Evolutionary conservation across 1,140 invertebrate genomes (phyloP).

Genomic region (Metaphire vulgaris): DNA sequence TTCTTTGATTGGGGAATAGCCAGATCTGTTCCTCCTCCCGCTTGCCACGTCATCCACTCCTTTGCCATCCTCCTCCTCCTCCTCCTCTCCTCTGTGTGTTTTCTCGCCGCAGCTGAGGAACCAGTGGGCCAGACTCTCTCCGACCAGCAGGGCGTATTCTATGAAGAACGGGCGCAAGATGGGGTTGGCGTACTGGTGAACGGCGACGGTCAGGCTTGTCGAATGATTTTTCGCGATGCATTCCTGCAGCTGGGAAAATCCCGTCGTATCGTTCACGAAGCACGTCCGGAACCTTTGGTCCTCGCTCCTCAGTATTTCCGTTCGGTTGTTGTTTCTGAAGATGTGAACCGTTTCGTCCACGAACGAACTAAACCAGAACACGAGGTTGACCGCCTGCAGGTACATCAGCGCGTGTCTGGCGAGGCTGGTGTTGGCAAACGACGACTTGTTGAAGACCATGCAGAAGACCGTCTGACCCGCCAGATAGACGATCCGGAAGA

Average conservation of each 20-base stretch:
- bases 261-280: background rate
- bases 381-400: constrained; percentile 13
- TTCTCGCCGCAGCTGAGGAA: constrained; percentile 11
- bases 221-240: background rate
- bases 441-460: background rate
- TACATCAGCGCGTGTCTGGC: constrained; percentile 2
- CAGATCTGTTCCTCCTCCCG: background rate
- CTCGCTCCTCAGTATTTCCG: no score
- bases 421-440: constrained; percentile 5
- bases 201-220: background rate
- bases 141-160: constrained; percentile 7
- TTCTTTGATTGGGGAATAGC: background rate
- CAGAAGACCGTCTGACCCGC: constrained; percentile 16
- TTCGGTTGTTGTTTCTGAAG: background rate
- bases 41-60: background rate
- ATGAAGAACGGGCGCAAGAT: constrained; percentile 12
- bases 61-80: background rate
- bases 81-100: no score
- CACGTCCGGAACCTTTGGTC: background rate
- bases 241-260: background rate
- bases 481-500: constrained; percentile 4
- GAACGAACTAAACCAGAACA: background rate
- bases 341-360: background rate
- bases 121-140: constrained; percentile 12
- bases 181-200: background rate